phyloP scores from a whole-genome alignment of 2,113 vertebrate species.

The Empidonax traillii region DNA sequence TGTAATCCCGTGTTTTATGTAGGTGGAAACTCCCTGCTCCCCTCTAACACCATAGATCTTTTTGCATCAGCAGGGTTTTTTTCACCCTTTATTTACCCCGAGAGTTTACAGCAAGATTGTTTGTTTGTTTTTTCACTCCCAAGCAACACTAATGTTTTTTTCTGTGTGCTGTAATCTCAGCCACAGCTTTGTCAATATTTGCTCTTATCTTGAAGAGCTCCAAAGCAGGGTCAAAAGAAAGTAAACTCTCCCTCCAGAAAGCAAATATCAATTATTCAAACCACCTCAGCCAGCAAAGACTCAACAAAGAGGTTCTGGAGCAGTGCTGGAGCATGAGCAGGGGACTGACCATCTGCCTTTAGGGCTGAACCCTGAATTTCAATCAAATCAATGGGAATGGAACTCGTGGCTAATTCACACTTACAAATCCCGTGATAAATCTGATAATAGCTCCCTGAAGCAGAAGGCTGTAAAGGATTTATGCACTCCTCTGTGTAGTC shows the following conservation, averaged over 20 bases:
- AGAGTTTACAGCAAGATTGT: background rate
- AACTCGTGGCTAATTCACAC: background rate
- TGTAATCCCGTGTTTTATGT: background rate
- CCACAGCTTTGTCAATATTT: conserved; percentile 69
- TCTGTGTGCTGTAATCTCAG: conserved; percentile 50
- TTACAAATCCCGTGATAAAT: background rate
- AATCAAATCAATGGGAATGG: accelerated
- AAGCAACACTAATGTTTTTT: conserved; percentile 14
- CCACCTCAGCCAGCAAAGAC: background rate
- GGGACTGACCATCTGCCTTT: background rate
- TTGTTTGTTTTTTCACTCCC: background rate
- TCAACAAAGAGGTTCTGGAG: background rate
- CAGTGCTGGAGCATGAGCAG: background rate
- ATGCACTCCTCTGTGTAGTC: background rate
- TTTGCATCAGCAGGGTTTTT: background rate
- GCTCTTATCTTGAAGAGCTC: conserved; percentile 67
- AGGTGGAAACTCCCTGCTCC: background rate
- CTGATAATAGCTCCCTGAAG: background rate
- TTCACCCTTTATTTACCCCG: background rate
- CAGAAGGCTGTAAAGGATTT: background rate
- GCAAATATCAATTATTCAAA: conserved; percentile 49
- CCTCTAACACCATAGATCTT: background rate
- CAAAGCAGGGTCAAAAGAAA: conserved; percentile 47
- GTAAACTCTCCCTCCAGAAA: conserved; percentile 34
- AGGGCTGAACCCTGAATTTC: background rate